Evolutionary conservation across 2,888 invertebrate genomes (phyloP).

Genomic region (Drosophila prolongata): DNA sequence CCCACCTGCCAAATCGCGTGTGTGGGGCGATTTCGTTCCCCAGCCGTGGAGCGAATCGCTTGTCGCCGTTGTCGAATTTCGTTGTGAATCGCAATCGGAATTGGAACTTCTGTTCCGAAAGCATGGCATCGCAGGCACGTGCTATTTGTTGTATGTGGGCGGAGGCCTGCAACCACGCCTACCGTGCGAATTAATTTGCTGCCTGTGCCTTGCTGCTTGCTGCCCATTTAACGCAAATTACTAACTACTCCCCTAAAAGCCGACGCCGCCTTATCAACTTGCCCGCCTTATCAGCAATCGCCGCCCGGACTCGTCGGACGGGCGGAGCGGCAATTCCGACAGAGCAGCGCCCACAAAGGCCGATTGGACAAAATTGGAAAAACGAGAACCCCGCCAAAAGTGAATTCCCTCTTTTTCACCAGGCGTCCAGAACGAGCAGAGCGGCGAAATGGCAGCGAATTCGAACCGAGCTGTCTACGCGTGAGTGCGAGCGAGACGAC

Average conservation of each 20-base stretch:
- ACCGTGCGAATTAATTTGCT: constrained; percentile 73
- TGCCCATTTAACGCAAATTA: constrained; percentile 52
- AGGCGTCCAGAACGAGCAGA: constrained; percentile 78
- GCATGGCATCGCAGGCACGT: constrained; percentile 5
- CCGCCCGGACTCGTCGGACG: constrained; percentile 43
- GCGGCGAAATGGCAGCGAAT: constrained; percentile 47
- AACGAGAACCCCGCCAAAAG: constrained; percentile 85
- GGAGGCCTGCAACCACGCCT: constrained; percentile 79
- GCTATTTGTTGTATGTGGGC: constrained; percentile 59
- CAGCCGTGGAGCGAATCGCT: constrained; percentile 49
- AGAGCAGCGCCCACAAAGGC: constrained; percentile 67
- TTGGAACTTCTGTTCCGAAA: constrained; percentile 53
- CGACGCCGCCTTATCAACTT: constrained; percentile 56
- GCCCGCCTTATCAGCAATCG: constrained; percentile 50
- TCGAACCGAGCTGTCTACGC: constrained; percentile 47
- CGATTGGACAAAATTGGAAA: constrained; percentile 82
- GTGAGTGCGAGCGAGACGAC: constrained; percentile 64
- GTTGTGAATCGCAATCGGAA: constrained; percentile 30
- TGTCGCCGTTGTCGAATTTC: constrained; percentile 39
- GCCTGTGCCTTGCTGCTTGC: constrained; percentile 1
- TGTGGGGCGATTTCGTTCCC: constrained; percentile 65
- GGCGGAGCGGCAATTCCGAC: constrained; percentile 73
- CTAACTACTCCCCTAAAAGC: constrained; percentile 52
- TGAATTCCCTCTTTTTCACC: constrained; percentile 85
- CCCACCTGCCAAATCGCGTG: constrained; percentile 69